These are phyloP conservation scores for Malacoraja senta DNA, from an alignment of 2,797 vertebrate genomes.

Conservation along the genomic window DNA sequence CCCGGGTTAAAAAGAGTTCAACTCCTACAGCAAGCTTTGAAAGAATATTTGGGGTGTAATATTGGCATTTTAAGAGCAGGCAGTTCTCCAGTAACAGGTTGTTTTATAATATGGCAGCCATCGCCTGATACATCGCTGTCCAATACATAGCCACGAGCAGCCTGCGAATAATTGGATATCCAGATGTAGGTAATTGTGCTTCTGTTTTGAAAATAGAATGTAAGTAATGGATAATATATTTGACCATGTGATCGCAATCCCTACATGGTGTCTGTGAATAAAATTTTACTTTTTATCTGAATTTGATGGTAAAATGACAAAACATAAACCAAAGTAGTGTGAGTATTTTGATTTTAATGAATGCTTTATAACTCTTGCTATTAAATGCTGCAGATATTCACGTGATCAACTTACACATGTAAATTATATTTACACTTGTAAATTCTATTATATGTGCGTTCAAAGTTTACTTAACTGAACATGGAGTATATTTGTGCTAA, in stretches of 20 bases:
- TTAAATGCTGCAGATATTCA: background rate
- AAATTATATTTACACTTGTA: background rate
- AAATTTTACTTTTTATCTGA: background rate
- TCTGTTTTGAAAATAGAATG: conserved; percentile 7
- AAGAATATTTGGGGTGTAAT: conserved; percentile 47
- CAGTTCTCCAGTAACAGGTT: background rate
- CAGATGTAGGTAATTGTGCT: conserved; percentile 6
- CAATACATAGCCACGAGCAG: background rate
- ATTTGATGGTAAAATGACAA: background rate
- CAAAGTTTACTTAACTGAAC: background rate
- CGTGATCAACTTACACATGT: background rate
- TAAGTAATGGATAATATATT: background rate
- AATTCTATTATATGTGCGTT: background rate
- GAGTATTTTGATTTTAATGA: background rate
- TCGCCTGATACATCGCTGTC: background rate
- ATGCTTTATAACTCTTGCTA: background rate
- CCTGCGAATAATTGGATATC: background rate
- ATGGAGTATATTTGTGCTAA: background rate
- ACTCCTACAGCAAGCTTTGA: conserved; percentile 44
- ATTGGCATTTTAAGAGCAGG: background rate
- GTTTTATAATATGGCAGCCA: background rate
- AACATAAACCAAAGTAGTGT: background rate
- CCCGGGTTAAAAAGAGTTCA: conserved; percentile 46
- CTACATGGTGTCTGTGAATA: background rate
- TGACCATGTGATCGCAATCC: background rate